phyloP scores from a whole-genome alignment of 2,113 vertebrate species.

The Megaceryle maxima region DNA sequence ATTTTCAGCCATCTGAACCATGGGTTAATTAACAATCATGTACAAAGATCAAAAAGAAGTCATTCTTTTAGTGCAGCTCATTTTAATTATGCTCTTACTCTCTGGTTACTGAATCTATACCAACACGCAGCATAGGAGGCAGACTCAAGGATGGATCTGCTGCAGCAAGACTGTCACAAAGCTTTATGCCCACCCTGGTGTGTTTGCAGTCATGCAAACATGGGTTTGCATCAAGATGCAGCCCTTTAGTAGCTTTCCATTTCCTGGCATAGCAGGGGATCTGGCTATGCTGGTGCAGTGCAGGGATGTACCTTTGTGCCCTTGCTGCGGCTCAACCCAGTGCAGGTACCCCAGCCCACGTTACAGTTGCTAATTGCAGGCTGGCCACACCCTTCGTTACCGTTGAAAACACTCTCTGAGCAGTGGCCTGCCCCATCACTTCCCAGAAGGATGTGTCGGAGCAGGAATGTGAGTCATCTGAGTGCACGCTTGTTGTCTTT shows the following conservation, averaged over 20 bases:
- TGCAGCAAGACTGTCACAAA: not conserved
- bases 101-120: not conserved
- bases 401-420: not conserved
- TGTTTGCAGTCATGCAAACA: not conserved
- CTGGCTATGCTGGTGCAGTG: not conserved
- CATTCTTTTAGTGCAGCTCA: not conserved
- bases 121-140: not conserved
- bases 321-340: not conserved
- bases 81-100: not conserved
- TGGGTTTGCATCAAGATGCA: not conserved
- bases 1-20: not conserved
- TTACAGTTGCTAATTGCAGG: not conserved
- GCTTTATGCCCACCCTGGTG: not conserved
- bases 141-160: not conserved
- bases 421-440: not conserved
- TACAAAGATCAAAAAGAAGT: not conserved
- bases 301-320: not conserved
- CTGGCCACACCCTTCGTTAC: not conserved
- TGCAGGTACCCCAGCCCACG: not conserved
- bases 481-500: not conserved
- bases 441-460: conserved; percentile 54
- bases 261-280: not conserved
- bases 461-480: conserved; percentile 6
- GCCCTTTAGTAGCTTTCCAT: not conserved
- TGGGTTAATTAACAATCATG: not conserved